A percentile compares a stretch with the other conserved stretches of the same genome.
Conservation (phyloP, 1,140 invertebrate genomes). For the Planococcus citri region DNA sequence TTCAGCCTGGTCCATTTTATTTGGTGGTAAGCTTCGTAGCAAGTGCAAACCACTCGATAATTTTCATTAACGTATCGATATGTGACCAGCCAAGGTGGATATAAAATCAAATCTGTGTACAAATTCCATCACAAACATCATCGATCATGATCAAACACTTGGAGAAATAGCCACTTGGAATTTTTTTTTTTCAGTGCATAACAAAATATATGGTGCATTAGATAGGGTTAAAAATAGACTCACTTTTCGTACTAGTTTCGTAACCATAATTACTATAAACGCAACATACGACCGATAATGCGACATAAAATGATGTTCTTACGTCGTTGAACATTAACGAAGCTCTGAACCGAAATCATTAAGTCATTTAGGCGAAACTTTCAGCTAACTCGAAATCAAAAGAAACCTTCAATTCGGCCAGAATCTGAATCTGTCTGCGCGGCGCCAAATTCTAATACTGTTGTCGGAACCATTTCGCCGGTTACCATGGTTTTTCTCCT, state of each 20-base stretch:
- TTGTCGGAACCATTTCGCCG: neutral
- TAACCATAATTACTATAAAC: neutral
- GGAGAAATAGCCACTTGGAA: too few relatives aligned
- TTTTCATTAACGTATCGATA: neutral
- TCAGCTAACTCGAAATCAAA: neutral
- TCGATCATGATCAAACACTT: too few relatives aligned
- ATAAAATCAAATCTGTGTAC: neutral
- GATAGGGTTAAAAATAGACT: neutral
- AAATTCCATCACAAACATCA: too few relatives aligned
- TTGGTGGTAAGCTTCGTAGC: neutral
- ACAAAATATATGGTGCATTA: too few relatives aligned
- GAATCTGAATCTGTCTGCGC: neutral
- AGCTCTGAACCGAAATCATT: neutral
- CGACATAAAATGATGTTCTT: neutral
- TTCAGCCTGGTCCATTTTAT: neutral
- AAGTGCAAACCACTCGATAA: neutral
- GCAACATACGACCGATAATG: neutral
- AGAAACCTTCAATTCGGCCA: neutral
- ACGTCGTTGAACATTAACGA: neutral
- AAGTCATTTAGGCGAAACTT: neutral
- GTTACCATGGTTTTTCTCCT: neutral
- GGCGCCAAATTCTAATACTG: neutral
- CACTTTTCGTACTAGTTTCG: neutral
- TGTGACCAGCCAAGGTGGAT: neutral
- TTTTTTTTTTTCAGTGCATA: too few relatives aligned